Percentiles rank a stretch among this genome's conserved stretches.
Conservation (phyloP, 2,888 invertebrate species). For the Lymantria monacha region DNA sequence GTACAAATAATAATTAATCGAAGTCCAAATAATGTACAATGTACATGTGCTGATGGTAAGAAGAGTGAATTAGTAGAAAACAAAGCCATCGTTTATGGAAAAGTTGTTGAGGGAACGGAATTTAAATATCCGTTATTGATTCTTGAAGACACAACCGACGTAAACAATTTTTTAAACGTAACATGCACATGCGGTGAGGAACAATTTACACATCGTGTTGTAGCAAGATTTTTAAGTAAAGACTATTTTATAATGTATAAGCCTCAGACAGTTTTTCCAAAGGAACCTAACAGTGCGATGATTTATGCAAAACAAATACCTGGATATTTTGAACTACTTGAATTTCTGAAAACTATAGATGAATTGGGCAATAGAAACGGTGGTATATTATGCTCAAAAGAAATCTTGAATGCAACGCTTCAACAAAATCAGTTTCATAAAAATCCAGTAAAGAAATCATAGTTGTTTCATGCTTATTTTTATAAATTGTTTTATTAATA, state of each 20-base stretch:
- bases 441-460: no score
- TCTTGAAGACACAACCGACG: not conserved
- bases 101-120: not conserved
- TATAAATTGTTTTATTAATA: no score
- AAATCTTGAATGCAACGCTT: not conserved
- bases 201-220: not conserved
- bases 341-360: not conserved
- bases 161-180: not conserved
- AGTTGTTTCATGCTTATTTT: no score
- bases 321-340: not conserved
- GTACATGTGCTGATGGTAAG: slow-evolving; percentile 1
- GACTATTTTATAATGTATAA: not conserved
- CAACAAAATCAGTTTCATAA: no score
- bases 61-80: not conserved
- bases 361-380: not conserved
- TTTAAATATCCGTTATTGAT: not conserved
- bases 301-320: not conserved
- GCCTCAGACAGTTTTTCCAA: not conserved
- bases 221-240: not conserved
- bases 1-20: not conserved
- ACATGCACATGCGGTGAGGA: not conserved
- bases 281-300: not conserved
- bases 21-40: not conserved
- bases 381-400: not conserved
- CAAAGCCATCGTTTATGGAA: not conserved